Conservation (phyloP, 2,888 invertebrate species). For the Clanis bilineata region DNA sequence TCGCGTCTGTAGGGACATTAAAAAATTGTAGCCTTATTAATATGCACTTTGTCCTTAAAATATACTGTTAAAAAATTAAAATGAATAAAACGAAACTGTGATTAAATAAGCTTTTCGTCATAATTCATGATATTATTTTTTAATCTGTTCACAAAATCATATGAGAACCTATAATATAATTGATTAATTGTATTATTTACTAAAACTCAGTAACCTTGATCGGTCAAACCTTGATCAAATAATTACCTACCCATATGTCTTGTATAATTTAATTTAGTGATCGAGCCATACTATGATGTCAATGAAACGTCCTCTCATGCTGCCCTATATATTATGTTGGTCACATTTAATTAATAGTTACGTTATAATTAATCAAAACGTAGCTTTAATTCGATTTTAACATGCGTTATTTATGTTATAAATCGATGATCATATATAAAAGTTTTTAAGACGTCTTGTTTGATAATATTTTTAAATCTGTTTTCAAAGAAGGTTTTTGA, state of each 20-base stretch:
- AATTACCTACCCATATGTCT: not conserved
- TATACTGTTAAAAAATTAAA: too few species aligned
- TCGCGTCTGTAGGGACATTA: too few species aligned
- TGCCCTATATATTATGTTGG: not conserved
- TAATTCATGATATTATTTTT: not conserved
- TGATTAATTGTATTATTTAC: conserved; percentile 14
- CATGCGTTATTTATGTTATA: not conserved
- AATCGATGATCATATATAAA: not conserved
- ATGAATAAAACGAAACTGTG: too few species aligned
- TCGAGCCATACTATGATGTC: not conserved
- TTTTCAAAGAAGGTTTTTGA: too few species aligned
- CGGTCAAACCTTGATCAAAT: not conserved
- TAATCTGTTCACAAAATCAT: not conserved
- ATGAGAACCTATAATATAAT: not conserved
- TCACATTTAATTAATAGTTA: not conserved
- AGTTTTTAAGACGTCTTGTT: too few species aligned
- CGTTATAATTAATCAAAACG: not conserved
- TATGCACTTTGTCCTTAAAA: too few species aligned
- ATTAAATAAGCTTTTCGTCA: not conserved
- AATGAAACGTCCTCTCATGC: not conserved
- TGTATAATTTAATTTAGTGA: not conserved
- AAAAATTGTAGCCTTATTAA: too few species aligned
- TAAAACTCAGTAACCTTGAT: conserved; percentile 2
- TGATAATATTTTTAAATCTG: too few species aligned
- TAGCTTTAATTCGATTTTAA: not conserved